These are phyloP conservation scores for Pantherophis vulpinus DNA, from an alignment of 2,797 vertebrate genomes.

Conservation along the genomic window DNA sequence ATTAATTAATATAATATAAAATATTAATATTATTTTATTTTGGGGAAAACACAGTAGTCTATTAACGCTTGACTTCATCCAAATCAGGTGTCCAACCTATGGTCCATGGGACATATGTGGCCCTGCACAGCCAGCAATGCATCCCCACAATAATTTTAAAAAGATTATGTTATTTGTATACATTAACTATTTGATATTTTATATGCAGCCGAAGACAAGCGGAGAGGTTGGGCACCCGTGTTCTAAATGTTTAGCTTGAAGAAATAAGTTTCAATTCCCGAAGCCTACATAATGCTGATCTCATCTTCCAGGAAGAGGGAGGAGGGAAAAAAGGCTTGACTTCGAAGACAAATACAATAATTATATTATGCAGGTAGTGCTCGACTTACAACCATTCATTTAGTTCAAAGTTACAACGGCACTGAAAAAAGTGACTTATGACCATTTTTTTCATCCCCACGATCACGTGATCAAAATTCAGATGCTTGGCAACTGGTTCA, in stretches of 20 bases:
- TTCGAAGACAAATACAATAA: neutral
- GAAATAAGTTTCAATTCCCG: neutral
- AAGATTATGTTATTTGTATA: neutral
- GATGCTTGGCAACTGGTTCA: neutral
- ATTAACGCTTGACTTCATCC: neutral
- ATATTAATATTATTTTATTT: no score
- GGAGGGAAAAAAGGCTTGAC: neutral
- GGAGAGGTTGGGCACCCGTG: rapidly evolving
- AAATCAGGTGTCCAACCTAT: neutral
- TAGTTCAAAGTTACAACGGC: neutral
- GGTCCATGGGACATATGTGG: neutral
- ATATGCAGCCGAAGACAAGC: neutral
- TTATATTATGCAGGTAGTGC: neutral
- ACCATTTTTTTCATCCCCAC: neutral
- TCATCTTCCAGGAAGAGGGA: neutral
- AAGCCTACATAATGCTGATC: neutral
- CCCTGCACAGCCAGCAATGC: neutral
- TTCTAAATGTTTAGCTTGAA: neutral
- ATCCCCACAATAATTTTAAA: neutral
- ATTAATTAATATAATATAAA: no score
- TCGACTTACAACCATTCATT: neutral
- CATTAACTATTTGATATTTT: neutral
- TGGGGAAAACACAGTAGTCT: no score
- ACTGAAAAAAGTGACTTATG: neutral
- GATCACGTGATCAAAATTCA: neutral